Percentiles rank a stretch among this genome's conserved stretches.
These are phyloP conservation scores for Hydrolagus affinis DNA, from an alignment of 2,113 vertebrate genomes.

Conservation along the genomic window DNA sequence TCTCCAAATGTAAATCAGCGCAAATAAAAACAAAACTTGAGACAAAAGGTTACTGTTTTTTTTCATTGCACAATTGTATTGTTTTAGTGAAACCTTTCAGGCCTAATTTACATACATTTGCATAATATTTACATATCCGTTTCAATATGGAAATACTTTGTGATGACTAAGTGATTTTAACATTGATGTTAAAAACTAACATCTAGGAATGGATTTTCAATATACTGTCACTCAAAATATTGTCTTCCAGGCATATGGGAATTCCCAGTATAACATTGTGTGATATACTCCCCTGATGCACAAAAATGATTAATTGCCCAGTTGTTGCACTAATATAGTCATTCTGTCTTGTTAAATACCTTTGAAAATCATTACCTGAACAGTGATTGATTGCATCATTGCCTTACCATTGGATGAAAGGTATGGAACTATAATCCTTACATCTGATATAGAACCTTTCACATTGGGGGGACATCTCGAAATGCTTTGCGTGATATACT, in stretches of 20 bases:
- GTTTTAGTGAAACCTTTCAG: too few species aligned
- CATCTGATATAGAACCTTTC: too few species aligned
- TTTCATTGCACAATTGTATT: too few species aligned
- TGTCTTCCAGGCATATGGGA: background rate
- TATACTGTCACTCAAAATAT: background rate
- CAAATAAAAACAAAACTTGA: too few species aligned
- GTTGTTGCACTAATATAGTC: background rate
- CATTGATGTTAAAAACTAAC: background rate
- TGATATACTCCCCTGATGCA: background rate
- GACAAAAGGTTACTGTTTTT: too few species aligned
- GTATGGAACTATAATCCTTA: background rate
- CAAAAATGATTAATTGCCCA: background rate
- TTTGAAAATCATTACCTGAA: background rate
- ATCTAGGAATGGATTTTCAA: background rate
- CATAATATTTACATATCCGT: background rate
- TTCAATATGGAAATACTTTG: background rate
- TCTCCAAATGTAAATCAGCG: too few species aligned
- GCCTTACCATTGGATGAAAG: background rate
- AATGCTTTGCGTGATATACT: too few species aligned
- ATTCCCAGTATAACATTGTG: background rate
- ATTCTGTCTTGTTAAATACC: background rate
- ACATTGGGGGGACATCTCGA: too few species aligned
- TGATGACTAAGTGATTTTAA: background rate
- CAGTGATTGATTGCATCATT: conserved; percentile 3
- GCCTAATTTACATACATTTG: too few species aligned